phyloP scores from a whole-genome alignment of 2,113 vertebrate genomes.

The Picathartes gymnocephalus region DNA sequence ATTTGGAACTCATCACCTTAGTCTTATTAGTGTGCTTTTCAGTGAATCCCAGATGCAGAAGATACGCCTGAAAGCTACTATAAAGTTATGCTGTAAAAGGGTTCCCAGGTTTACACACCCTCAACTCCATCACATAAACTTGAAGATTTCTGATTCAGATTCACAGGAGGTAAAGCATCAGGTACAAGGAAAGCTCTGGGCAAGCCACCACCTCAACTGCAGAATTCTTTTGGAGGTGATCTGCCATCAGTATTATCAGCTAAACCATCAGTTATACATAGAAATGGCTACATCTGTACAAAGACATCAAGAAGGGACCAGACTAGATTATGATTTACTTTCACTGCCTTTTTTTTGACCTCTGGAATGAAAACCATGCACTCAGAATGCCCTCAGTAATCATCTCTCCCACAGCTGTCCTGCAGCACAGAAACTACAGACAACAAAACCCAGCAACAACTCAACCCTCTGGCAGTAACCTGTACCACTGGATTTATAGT shows the following conservation, averaged over 20 bases:
- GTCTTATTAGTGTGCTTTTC: not conserved
- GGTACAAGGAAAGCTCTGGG: slow-evolving; percentile 7
- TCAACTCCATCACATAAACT: not conserved
- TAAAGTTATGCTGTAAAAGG: not conserved
- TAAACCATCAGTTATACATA: slow-evolving; percentile 24
- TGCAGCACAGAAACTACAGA: not conserved
- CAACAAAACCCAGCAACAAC: not conserved
- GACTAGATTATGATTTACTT: slow-evolving; percentile 12
- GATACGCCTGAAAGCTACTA: not conserved
- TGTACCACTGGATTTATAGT: not conserved
- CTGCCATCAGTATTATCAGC: slow-evolving; percentile 17
- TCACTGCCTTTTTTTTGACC: slow-evolving; percentile 12
- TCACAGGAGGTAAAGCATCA: slow-evolving; percentile 1
- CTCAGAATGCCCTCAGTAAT: not conserved
- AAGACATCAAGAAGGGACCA: not conserved
- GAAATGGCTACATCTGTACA: not conserved
- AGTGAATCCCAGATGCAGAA: not conserved
- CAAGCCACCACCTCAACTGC: not conserved
- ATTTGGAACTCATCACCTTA: not conserved
- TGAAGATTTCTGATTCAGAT: slow-evolving; percentile 10
- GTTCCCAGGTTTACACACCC: not conserved
- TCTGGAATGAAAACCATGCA: not conserved
- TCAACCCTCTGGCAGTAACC: not conserved
- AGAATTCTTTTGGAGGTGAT: slow-evolving; percentile 22
- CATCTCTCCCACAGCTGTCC: not conserved